Conservation (phyloP, 2,888 invertebrate genomes). For the Morpho deidamia region DNA sequence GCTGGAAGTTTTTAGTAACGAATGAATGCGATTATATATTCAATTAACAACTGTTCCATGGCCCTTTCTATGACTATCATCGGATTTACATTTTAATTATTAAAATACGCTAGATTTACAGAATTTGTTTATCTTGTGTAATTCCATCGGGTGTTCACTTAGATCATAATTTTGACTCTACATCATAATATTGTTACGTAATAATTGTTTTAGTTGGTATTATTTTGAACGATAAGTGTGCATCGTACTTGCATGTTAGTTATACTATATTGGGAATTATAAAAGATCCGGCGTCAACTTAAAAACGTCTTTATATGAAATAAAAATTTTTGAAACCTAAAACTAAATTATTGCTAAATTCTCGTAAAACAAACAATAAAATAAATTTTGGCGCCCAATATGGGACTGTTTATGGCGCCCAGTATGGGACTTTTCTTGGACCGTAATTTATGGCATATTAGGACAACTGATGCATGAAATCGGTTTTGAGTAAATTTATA, state of each 20-base stretch:
- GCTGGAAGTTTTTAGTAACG: conserved; percentile 2
- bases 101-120: conserved; percentile 15
- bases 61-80: conserved; percentile 4
- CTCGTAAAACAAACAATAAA: too few relatives aligned
- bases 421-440: too few relatives aligned
- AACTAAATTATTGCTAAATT: too few relatives aligned
- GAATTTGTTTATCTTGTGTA: conserved; percentile 12
- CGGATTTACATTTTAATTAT: not conserved
- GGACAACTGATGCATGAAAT: too few relatives aligned
- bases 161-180: conserved; percentile 50
- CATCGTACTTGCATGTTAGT: not conserved
- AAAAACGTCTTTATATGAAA: too few relatives aligned
- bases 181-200: conserved; percentile 10
- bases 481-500: too few relatives aligned
- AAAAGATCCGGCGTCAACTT: too few relatives aligned
- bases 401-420: too few relatives aligned
- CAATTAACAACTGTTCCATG: conserved; percentile 1
- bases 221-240: not conserved
- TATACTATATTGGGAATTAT: not conserved
- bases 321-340: too few relatives aligned
- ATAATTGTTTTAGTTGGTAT: conserved; percentile 6
- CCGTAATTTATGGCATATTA: too few relatives aligned
- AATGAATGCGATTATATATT: conserved; percentile 5
- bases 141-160: conserved; percentile 38
- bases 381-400: too few relatives aligned